Conservation (phyloP, 2,113 vertebrate genomes). For the Trachemys scripta region DNA sequence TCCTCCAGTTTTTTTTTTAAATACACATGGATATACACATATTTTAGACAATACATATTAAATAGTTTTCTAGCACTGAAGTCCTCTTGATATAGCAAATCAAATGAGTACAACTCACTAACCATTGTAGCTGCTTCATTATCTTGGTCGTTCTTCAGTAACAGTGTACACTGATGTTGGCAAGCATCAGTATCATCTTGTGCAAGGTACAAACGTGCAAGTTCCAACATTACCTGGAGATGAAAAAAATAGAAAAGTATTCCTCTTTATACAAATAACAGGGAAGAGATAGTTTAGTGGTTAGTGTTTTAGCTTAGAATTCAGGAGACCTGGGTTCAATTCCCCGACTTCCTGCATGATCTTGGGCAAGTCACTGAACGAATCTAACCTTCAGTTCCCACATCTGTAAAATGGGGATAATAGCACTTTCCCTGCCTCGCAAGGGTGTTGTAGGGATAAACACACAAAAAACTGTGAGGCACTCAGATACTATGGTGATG, state of each 20-base stretch:
- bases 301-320: not conserved
- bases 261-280: not conserved
- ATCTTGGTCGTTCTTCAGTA: slow-evolving; percentile 92
- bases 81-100: not conserved
- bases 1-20: not conserved
- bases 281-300: not conserved
- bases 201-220: slow-evolving; percentile 91
- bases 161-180: slow-evolving; percentile 89
- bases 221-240: slow-evolving; percentile 92
- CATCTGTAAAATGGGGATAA: slow-evolving; percentile 31
- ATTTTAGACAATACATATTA: not conserved
- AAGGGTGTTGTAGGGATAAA: not conserved
- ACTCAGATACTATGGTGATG: not conserved
- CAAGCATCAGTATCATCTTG: slow-evolving; percentile 90
- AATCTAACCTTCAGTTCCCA: not conserved
- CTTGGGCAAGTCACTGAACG: not conserved
- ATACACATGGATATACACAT: not conserved
- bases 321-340: not conserved
- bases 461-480: not conserved
- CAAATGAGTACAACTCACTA: slow-evolving; percentile 49
- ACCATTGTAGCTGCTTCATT: slow-evolving; percentile 94
- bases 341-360: not conserved
- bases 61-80: not conserved
- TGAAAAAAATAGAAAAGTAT: not conserved
- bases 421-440: not conserved